These are phyloP conservation scores for Vannuccia rotundouncinata DNA, from an alignment of 2,888 invertebrate species.

Conservation along the genomic window DNA sequence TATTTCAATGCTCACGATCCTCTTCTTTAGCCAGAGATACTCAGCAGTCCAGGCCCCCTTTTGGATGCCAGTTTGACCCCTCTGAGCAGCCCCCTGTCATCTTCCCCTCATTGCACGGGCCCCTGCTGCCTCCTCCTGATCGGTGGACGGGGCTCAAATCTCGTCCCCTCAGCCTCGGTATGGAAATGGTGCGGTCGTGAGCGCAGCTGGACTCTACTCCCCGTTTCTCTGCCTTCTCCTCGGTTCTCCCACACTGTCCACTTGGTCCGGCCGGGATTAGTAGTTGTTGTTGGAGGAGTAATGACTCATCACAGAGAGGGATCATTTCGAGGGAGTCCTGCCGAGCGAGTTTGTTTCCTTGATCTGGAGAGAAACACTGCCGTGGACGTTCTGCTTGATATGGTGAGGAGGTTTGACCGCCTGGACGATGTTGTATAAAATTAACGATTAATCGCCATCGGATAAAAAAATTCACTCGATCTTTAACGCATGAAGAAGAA, in stretches of 20 bases:
- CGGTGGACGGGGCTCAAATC: neutral
- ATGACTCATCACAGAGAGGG: neutral
- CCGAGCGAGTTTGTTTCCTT: neutral
- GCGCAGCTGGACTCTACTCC: neutral
- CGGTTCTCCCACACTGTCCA: slow-evolving; percentile 31
- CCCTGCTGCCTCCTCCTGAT: neutral
- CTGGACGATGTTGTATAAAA: too few species aligned
- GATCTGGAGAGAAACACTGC: neutral
- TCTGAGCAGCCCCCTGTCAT: neutral
- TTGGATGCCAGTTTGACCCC: neutral
- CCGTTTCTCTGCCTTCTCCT: neutral
- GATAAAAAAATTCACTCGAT: too few species aligned
- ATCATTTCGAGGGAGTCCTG: neutral
- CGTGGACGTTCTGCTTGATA: neutral
- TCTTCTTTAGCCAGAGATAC: neutral
- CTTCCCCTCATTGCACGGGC: neutral
- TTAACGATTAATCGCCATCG: too few species aligned
- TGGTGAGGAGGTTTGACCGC: too few species aligned
- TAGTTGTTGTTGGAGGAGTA: neutral
- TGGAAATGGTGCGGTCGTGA: slow-evolving; percentile 27
- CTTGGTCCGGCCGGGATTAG: neutral
- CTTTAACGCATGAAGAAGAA: too few species aligned
- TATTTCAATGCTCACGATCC: neutral
- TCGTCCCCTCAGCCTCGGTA: neutral
- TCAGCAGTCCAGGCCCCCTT: neutral